Evolutionary conservation across 2,113 vertebrate genomes (phyloP).

Genomic region (Spea bombifrons): DNA sequence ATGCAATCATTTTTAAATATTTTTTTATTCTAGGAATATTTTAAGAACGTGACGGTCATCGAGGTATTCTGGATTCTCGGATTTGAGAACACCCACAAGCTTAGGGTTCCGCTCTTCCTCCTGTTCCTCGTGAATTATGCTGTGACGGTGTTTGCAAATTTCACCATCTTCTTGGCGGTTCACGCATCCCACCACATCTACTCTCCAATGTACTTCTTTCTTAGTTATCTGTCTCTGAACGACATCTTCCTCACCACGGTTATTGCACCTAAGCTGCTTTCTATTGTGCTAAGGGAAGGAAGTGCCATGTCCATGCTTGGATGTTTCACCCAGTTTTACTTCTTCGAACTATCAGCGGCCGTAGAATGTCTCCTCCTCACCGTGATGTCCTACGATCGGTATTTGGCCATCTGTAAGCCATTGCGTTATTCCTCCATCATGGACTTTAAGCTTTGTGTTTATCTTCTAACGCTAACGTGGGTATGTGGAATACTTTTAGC

Average conservation of each 20-base stretch:
- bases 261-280: no score
- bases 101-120: neutral
- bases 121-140: neutral
- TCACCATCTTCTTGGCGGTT: neutral
- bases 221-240: no score
- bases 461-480: neutral
- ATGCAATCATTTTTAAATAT: no score
- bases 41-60: no score
- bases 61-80: neutral
- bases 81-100: slow-evolving; percentile 1
- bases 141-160: neutral
- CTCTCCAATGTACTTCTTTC: no score
- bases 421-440: neutral
- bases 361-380: neutral
- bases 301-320: no score
- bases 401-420: slow-evolving; percentile 13
- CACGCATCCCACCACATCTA: neutral
- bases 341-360: neutral
- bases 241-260: no score
- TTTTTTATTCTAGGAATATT: no score
- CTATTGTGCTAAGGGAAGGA: no score
- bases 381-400: slow-evolving; percentile 16
- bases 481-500: neutral
- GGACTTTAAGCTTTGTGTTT: neutral
- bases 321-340: neutral